Evolutionary conservation across 2,888 invertebrate genomes (phyloP).

Genomic region (Aromia moschata): DNA sequence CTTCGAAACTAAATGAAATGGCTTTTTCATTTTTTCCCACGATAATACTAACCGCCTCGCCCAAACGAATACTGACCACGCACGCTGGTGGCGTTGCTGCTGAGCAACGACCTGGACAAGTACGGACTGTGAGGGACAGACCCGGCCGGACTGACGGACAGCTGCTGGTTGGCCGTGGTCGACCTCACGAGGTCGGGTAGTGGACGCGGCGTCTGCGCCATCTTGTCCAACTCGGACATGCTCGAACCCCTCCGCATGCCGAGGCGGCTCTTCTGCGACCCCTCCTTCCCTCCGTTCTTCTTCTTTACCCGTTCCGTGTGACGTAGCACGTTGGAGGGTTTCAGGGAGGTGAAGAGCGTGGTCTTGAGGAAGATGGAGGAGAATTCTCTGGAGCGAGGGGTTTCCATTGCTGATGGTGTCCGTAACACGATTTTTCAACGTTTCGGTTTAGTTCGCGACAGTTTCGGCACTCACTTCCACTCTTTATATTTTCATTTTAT

Average conservation of each 20-base stretch:
- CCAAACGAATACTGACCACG: constrained; percentile 43
- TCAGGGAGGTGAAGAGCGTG: constrained; percentile 68
- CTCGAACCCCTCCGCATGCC: constrained; percentile 76
- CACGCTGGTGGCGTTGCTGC: constrained; percentile 52
- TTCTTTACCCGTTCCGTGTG: constrained; percentile 53
- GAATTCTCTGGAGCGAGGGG: constrained; percentile 64
- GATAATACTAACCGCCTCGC: constrained; percentile 16
- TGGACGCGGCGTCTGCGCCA: constrained; percentile 57
- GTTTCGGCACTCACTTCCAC: background rate
- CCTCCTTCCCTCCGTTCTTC: constrained; percentile 44
- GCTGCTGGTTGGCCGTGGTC: constrained; percentile 61
- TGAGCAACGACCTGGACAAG: constrained; percentile 63
- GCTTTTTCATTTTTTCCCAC: too few relatives aligned
- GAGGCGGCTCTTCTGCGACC: constrained; percentile 57
- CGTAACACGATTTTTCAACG: background rate
- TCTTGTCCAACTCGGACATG: constrained; percentile 77
- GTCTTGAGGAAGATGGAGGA: constrained; percentile 69
- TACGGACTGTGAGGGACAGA: constrained; percentile 67
- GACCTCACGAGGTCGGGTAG: constrained; percentile 65
- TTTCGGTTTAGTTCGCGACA: background rate
- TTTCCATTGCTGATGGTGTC: constrained; percentile 17
- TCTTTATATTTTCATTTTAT: too few relatives aligned
- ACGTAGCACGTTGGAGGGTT: constrained; percentile 61
- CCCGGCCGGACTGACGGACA: constrained; percentile 57
- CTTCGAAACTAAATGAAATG: too few relatives aligned